Evolutionary conservation across 2,797 vertebrate genomes (phyloP).

Genomic region (Mus minutoides): DNA sequence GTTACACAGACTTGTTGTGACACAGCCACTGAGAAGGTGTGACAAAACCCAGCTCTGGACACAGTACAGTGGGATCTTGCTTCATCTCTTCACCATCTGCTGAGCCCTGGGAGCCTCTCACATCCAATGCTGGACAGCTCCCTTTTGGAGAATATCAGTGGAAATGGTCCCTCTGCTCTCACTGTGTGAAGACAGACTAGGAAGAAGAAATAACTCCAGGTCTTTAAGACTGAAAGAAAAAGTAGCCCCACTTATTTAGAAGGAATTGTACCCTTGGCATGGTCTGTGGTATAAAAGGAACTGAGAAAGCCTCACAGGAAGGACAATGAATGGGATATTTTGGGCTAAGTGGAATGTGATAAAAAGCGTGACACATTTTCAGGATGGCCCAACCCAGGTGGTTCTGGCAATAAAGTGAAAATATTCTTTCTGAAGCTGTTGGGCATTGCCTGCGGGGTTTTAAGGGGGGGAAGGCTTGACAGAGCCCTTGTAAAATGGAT

Average conservation of each 20-base stretch:
- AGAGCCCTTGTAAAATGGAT: not conserved
- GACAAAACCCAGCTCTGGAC: not conserved
- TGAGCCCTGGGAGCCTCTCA: rapidly evolving
- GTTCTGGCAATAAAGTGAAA: constrained; percentile 26
- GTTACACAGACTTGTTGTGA: not conserved
- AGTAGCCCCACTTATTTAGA: not conserved
- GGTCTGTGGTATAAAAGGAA: not conserved
- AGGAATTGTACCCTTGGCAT: not conserved
- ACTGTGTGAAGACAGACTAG: not conserved
- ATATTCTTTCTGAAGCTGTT: not conserved
- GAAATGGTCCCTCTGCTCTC: not conserved
- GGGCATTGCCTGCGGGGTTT: not conserved
- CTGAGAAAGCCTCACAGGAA: not conserved
- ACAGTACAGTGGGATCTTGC: rapidly evolving
- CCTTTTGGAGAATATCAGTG: not conserved
- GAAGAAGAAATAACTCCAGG: not conserved
- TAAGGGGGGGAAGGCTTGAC: not conserved
- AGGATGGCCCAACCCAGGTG: not conserved
- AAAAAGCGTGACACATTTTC: not conserved
- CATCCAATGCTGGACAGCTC: not conserved
- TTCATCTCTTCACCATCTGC: not conserved
- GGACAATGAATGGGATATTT: not conserved
- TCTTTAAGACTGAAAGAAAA: not conserved
- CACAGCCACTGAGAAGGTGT: not conserved
- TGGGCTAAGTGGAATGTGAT: not conserved